These are phyloP conservation scores for Pseudocheirus occidentalis DNA, from an alignment of 2,797 vertebrate genomes.

Conservation along the genomic window DNA sequence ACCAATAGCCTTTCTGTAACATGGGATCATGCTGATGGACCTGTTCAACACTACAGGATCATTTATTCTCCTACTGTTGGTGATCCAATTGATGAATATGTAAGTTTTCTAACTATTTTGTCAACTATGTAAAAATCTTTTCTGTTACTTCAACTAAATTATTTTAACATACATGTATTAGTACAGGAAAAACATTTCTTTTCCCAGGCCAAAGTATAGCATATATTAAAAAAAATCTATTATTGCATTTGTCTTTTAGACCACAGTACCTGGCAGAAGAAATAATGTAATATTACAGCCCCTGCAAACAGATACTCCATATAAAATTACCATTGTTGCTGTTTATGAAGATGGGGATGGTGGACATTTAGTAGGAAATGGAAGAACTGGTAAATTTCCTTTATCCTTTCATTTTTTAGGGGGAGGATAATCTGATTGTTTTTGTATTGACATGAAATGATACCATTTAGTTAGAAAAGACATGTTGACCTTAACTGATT, in stretches of 20 bases:
- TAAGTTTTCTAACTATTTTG: conserved; percentile 83
- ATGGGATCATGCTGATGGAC: conserved; percentile 98
- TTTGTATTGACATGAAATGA: neutral
- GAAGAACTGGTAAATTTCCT: conserved; percentile 89
- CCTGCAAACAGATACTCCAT: conserved; percentile 92
- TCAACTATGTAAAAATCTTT: neutral
- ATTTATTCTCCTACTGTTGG: conserved; percentile 92
- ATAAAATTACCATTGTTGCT: conserved; percentile 95
- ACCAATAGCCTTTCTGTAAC: conserved; percentile 93
- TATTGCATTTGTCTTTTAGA: conserved; percentile 84
- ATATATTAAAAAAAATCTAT: conserved; percentile 11
- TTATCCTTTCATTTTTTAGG: neutral
- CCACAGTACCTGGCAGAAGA: conserved; percentile 93
- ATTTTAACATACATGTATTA: conserved; percentile 31
- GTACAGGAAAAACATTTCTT: neutral
- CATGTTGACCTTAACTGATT: conserved; percentile 1
- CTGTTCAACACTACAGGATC: conserved; percentile 94
- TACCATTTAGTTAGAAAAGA: conserved; percentile 27
- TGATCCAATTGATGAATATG: conserved; percentile 95
- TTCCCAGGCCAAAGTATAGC: conserved; percentile 10
- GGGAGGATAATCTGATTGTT: conserved; percentile 10
- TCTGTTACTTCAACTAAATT: neutral
- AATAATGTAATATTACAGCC: conserved; percentile 94
- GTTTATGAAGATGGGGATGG: conserved; percentile 94
- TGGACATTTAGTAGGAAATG: conserved; percentile 90